These are phyloP conservation scores for Magallana ariakensis DNA, from an alignment of 1,140 invertebrate genomes.

Conservation along the genomic window DNA sequence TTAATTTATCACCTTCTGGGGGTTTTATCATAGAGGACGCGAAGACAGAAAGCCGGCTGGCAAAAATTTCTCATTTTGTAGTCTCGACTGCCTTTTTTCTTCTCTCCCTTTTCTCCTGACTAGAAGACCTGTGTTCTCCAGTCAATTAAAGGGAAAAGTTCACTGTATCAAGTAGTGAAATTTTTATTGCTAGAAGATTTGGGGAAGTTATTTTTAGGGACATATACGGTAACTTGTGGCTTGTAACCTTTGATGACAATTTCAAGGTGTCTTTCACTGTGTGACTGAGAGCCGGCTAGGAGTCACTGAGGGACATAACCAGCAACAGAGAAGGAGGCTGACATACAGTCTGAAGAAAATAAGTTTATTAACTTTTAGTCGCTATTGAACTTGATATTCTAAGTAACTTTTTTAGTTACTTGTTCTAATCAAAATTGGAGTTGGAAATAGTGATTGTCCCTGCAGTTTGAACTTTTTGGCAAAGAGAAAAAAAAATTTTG, in stretches of 20 bases:
- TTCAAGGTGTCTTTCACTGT: slow-evolving; percentile 28
- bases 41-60: background rate
- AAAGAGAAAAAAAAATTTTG: no score
- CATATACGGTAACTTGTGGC: slow-evolving; percentile 14
- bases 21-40: background rate
- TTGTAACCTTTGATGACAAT: slow-evolving; percentile 7
- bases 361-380: no score
- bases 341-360: no score
- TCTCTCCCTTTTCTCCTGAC: background rate
- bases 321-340: no score
- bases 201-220: slow-evolving; percentile 6
- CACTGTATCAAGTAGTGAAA: background rate
- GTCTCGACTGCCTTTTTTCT: background rate
- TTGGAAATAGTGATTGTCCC: no score
- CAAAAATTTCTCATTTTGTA: background rate
- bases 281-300: background rate
- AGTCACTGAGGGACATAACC: no score
- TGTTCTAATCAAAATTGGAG: no score
- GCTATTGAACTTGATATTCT: no score
- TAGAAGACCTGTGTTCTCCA: background rate
- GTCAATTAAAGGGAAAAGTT: slow-evolving; percentile 4
- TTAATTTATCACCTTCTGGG: slow-evolving; percentile 24
- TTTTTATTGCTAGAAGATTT: background rate
- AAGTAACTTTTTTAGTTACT: no score
- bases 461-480: no score